Base-by-base conservation (phyloP, 1,140 invertebrate species). In the Plectrocnemia conspersa region DNA sequence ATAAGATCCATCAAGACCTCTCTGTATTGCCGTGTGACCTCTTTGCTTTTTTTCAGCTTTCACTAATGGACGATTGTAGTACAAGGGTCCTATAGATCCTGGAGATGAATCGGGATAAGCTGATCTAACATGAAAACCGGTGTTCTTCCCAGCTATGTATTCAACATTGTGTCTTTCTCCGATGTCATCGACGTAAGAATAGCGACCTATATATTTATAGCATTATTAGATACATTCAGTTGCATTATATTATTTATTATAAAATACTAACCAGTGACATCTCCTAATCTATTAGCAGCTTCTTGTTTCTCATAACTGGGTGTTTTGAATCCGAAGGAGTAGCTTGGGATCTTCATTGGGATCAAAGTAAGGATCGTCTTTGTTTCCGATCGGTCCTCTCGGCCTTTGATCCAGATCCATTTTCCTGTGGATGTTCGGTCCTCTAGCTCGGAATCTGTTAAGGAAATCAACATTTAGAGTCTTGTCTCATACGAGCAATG, bases 321-420 rank as follows among this genome's bases (percentile, higher is more conserved):
- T 0, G 83, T 84, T 47, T 79, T 78, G 58, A 81, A 82, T 21
- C 73, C 78, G 64, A 82, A 87, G 19, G 76, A 76, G 63, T 86
- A 87, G 53, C 81, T 83, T n/a, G 1, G 83, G 82, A 67, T 85
- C 83, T 65, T 86, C 83, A 54, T 78, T 84, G 10, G 83, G 83
- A 67, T 86, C 84, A 61, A 79, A 79, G 55, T 81, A 80, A 1
- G 81, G 80, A 66, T 84, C 81, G 57, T 84, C 82, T 32, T 77
- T 76, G 48, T 80, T 79, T 2, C 80, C 82, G 32, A 77, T 77
- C 2, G 78, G 75, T 33, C 76, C 72, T n/a, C 79, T 71, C 10
- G 79, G 78, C 60, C 75, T 71, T 68, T 85, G 83, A 48, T 81
- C 81, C 42, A 85, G 67, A 58, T 85, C 82, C 67, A 82, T 80